phyloP scores from a whole-genome alignment of 2,113 vertebrate species.

The Arothron firmamentum region DNA sequence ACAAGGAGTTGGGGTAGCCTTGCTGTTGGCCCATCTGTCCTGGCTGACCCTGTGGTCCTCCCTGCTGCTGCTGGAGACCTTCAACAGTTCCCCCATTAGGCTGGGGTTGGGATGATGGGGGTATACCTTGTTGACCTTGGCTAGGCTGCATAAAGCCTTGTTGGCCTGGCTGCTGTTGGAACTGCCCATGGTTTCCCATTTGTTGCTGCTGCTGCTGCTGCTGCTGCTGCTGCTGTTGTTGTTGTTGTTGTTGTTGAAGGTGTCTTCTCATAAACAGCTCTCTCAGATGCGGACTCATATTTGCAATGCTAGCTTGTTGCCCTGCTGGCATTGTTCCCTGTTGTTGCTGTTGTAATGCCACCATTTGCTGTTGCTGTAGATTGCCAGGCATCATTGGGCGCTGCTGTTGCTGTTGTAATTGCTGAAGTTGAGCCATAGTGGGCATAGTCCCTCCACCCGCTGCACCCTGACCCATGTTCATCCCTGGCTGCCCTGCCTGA shows the following conservation, averaged over 20 bases:
- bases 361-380: constrained; percentile 76
- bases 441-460: constrained; percentile 67
- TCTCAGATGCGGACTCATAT: constrained; percentile 80
- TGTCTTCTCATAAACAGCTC: constrained; percentile 85
- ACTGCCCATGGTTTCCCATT: constrained; percentile 88
- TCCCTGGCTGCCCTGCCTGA: constrained; percentile 77
- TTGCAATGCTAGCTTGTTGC: constrained; percentile 77
- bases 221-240: constrained; percentile 70
- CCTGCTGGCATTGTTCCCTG: constrained; percentile 81
- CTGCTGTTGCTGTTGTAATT: constrained; percentile 76
- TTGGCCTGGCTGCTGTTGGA: constrained; percentile 87
- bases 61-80: constrained; percentile 60
- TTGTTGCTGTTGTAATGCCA: constrained; percentile 74
- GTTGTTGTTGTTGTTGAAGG: constrained; percentile 67
- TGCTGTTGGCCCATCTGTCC: constrained; percentile 69
- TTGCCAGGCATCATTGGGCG: constrained; percentile 71
- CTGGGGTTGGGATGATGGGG: constrained; percentile 75
- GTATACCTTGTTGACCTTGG: constrained; percentile 80
- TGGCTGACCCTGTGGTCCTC: constrained; percentile 70
- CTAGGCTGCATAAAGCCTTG: constrained; percentile 75
- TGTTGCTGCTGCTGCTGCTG: constrained; percentile 80
- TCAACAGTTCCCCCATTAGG: constrained; percentile 49
- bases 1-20: constrained; percentile 70
- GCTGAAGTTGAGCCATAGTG: constrained; percentile 82
- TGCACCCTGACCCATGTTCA: constrained; percentile 77